Base-by-base conservation (phyloP, 2,113 vertebrate species). In the Progne subis region DNA sequence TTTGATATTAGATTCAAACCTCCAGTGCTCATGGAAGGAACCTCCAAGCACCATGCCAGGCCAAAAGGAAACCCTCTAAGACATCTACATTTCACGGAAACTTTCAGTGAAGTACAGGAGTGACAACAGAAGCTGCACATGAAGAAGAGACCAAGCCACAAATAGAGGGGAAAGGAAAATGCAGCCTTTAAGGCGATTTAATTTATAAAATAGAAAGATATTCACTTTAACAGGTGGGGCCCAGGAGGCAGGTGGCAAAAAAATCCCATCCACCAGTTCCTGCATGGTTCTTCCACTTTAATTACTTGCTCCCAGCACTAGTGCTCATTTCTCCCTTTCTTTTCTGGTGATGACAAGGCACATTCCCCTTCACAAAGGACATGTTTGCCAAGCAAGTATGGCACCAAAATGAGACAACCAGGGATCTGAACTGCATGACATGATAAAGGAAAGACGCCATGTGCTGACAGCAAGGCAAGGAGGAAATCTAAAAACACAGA, bases 1-100 rank as follows among this genome's bases (percentile, higher is more conserved):
- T 98, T 98, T 98, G 96, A 98, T 98, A 98, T 97, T 95, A 98
- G 97, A 98, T 97, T 96, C 95, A 96, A 98, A 98, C 96, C 94
- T 95, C 95, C 90, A 86, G 41, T 41, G 31, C 91, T 96, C 97
- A 95, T 57, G 91, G 85, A 91, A 96, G 78, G 84, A 95, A 95
- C 93, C 85, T 95, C 84, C 95, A 94, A 96, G 91, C 81, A 92
- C 85, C 82, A 53, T 24, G 79, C 79, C 97, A 97, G 92, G 95
- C 94, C 92, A 97, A 96, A 92, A 97, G 95, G 91, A 96, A 97
- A 91, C 94, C 81, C 86, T 93, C 95, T 80, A 90, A 97, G 95
- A 94, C 78, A 90, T 69, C 92, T 46, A 59, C 59, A 86, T 97
- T 97, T 97, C 95, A 94, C 29, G 6, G 96, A 94, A 94, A 94